phyloP scores from a whole-genome alignment of 2,797 vertebrate genomes.

The Sitta carolinensis region DNA sequence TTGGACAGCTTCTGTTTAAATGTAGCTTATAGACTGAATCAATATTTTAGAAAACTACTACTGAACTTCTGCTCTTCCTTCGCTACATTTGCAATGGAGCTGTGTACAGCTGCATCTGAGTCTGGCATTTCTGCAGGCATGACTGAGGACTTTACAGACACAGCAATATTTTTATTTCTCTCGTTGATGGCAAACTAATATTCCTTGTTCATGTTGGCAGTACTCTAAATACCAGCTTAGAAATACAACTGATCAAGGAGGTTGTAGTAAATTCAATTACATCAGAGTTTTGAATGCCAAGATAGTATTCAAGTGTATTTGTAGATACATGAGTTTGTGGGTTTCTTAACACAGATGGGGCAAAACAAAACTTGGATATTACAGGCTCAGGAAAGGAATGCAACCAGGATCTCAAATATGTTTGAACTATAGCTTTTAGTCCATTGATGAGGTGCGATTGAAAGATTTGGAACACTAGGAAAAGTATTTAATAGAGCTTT shows the following conservation, averaged over 20 bases:
- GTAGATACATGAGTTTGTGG: rapidly evolving
- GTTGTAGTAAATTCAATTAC: neutral
- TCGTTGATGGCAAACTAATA: neutral
- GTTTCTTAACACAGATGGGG: neutral
- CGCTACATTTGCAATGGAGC: neutral
- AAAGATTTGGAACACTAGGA: neutral
- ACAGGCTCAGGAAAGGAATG: neutral
- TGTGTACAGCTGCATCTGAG: neutral
- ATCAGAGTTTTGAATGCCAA: neutral
- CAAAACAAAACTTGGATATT: neutral
- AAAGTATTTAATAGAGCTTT: neutral
- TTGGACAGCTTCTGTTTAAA: neutral
- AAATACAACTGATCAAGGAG: neutral
- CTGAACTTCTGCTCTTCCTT: neutral
- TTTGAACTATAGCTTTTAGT: neutral
- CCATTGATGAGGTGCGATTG: neutral
- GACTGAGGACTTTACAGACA: neutral
- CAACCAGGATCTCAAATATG: neutral
- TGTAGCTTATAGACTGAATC: neutral
- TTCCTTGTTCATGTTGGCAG: neutral
- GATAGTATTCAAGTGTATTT: neutral
- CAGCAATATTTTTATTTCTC: neutral
- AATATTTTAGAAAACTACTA: neutral
- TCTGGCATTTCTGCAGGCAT: neutral
- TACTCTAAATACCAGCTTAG: neutral